Evolutionary conservation across 2,113 vertebrate genomes (phyloP).

Genomic region (Podiceps cristatus): DNA sequence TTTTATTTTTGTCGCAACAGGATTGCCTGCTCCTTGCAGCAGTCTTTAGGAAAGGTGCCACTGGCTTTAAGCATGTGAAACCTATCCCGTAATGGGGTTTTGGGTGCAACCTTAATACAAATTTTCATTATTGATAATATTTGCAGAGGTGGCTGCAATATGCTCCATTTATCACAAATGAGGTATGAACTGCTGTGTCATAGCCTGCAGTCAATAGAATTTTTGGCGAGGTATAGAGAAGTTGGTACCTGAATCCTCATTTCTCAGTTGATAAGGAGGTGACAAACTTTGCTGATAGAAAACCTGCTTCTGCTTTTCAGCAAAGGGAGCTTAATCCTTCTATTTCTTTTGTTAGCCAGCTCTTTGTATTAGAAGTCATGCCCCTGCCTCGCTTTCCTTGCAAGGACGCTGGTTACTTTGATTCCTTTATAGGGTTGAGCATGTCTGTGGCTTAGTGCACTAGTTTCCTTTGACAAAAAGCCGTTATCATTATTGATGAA

Average conservation of each 20-base stretch:
- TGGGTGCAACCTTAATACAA: background rate
- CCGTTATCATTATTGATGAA: constrained; percentile 59
- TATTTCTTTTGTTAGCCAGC: background rate
- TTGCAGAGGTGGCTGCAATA: background rate
- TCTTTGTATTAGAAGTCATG: constrained; percentile 9
- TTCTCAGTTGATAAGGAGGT: background rate
- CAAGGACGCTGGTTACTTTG: background rate
- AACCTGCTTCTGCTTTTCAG: background rate
- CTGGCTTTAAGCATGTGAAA: background rate
- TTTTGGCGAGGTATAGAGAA: background rate
- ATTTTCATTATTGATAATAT: background rate
- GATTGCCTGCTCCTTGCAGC: background rate
- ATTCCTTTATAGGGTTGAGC: background rate
- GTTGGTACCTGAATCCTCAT: background rate
- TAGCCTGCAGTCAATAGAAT: background rate
- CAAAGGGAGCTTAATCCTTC: background rate
- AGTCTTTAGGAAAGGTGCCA: background rate
- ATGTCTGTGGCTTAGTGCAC: background rate
- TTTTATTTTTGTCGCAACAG: background rate
- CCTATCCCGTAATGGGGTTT: background rate
- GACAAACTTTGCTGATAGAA: background rate
- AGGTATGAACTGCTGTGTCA: background rate
- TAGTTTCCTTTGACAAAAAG: background rate
- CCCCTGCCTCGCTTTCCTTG: constrained; percentile 9
- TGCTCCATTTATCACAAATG: background rate